Conservation (phyloP, 2,888 invertebrate genomes). For the Oligia fasciuncula region DNA sequence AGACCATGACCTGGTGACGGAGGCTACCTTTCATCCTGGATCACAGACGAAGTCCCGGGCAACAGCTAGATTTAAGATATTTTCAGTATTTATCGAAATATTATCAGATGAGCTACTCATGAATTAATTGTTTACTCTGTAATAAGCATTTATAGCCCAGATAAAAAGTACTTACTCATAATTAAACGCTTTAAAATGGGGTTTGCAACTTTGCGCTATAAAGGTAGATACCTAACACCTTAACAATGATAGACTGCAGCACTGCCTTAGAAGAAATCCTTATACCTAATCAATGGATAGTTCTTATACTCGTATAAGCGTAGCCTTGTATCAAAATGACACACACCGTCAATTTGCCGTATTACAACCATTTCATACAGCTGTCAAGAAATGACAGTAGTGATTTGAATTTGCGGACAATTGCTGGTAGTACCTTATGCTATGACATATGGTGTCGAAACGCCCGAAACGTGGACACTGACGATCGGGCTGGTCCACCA, state of each 20-base stretch:
- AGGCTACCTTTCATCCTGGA: not conserved
- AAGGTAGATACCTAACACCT: slow-evolving; percentile 2
- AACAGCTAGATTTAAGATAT: not conserved
- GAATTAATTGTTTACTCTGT: not conserved
- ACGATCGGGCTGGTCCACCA: too few relatives aligned
- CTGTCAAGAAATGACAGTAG: not conserved
- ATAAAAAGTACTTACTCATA: not conserved
- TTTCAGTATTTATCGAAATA: not conserved
- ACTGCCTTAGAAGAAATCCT: slow-evolving; percentile 3
- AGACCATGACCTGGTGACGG: not conserved
- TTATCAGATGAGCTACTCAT: not conserved
- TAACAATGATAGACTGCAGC: not conserved
- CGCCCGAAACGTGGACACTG: too few relatives aligned
- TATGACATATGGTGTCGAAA: too few relatives aligned
- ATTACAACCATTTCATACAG: not conserved
- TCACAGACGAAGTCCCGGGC: not conserved
- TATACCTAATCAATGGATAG: not conserved
- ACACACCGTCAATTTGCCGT: not conserved
- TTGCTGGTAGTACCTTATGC: not conserved
- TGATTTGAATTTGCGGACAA: not conserved
- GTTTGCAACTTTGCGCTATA: not conserved
- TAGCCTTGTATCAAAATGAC: not conserved
- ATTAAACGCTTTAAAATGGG: not conserved
- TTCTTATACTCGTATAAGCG: not conserved
- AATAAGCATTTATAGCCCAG: not conserved